A percentile compares a stretch with the other conserved stretches of the same genome.
phyloP scores from a whole-genome alignment of 1,140 invertebrate species.

The Brachionus plicatilis region DNA sequence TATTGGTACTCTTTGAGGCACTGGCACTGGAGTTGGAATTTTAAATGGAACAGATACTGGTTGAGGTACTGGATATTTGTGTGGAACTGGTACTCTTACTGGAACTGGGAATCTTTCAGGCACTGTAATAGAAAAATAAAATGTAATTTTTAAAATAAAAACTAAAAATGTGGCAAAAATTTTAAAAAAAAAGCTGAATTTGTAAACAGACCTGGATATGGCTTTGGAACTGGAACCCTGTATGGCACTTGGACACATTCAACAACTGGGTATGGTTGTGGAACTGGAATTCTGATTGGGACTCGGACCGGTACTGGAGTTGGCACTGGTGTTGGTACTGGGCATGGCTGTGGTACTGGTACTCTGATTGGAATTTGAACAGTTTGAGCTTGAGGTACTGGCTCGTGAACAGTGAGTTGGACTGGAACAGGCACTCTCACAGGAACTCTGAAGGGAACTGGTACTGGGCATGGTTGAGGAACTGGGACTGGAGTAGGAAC shows the following conservation, averaged over 20 bases:
- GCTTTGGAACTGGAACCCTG: not conserved
- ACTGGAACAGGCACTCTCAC: not conserved
- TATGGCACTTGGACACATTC: not conserved
- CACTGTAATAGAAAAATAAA: not conserved
- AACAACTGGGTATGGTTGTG: not conserved
- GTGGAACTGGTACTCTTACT: not conserved
- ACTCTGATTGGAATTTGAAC: conserved; percentile 1
- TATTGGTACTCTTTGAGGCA: not conserved
- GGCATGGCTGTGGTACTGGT: not conserved
- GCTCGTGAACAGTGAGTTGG: not conserved
- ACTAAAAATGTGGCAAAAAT: not conserved
- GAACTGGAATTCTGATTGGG: too few species aligned
- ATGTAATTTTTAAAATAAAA: not conserved
- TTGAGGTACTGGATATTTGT: not conserved
- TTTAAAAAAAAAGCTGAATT: too few species aligned
- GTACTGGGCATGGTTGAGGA: not conserved
- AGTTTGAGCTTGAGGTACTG: conserved; percentile 5
- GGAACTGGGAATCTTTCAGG: not conserved
- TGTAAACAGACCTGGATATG: not conserved
- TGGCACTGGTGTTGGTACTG: not conserved
- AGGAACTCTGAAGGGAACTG: not conserved
- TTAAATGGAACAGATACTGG: not conserved
- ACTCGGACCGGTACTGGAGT: not conserved
- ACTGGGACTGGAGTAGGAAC: not conserved
- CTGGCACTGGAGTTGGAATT: not conserved